Evolutionary conservation across 2,888 invertebrate genomes (phyloP), one percentile per base, ranked within the genome.

Genomic region (Pecten maximus): DNA sequence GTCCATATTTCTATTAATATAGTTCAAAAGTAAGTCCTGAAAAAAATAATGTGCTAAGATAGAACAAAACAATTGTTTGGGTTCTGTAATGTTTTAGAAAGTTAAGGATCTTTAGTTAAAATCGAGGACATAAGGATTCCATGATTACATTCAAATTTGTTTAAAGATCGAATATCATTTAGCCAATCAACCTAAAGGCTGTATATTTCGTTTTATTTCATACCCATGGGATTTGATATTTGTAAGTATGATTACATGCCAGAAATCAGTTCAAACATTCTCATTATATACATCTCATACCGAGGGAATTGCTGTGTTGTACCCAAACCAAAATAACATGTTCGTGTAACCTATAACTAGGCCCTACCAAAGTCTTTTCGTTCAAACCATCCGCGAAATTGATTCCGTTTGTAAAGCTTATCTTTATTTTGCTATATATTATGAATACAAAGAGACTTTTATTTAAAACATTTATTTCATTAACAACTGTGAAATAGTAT

Each of bases 291-390:
- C 10, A 35, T 74, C 10, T 28, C 54, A 54, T 54, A 19, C 54
- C 54, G 54, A 54, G 54, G n/a, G n/a, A 54, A 54, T n/a, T 54
- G 54, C 74, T 74, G 74, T 35, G 74, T 28, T 74, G 74, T 74
- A 28, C 74, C 28, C 35, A 28, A 23, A n/a, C n/a, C 54, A 15
- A 54, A 54, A 54, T 54, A 54, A 54, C 54, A 54, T 54, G 54
- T 54, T n/a, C 35, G n/a, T n/a, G n/a, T 74, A 28, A 0, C 74
- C 28, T 8, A 28, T 74, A 6, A 15, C 28, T 74, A 35, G 35
- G 74, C 74, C 74, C 6, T 6, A 74, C 28, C 28, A 23, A 35
- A 74, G 1, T 23, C 54, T 74, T 35, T 74, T 35, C 74, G 35
- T 28, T 35, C 74, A 12, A 28, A 28, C 15, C 10, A 28, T 35